Evolutionary conservation across 2,113 vertebrate species (phyloP).

Genomic region (Phylloscopus trochilus): DNA sequence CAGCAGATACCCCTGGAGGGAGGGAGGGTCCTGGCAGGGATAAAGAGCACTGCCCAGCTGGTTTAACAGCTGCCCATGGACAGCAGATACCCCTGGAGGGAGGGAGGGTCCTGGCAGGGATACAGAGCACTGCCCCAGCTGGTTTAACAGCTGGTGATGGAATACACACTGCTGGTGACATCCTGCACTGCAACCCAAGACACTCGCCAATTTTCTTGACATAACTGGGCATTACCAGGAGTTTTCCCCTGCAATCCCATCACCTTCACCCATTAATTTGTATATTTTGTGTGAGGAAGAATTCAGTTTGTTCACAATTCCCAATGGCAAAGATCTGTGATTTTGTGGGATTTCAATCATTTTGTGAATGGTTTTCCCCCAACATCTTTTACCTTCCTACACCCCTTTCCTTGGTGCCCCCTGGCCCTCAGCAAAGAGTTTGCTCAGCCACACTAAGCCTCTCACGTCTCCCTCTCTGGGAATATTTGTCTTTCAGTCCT

Average conservation of each 20-base stretch:
- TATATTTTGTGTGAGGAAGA: background rate
- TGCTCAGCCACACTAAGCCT: background rate
- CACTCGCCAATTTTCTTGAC: background rate
- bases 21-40: no score
- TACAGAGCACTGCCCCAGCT: no score
- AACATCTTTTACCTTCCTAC: rapidly evolving
- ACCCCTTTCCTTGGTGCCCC: background rate
- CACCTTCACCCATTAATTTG: background rate
- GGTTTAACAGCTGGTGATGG: background rate
- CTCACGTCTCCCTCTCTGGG: conserved; percentile 66
- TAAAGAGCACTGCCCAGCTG: no score
- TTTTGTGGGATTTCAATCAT: background rate
- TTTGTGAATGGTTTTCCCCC: background rate
- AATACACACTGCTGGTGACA: background rate
- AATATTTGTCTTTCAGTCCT: conserved; percentile 78
- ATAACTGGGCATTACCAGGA: background rate
- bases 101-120: no score
- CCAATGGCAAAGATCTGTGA: rapidly evolving
- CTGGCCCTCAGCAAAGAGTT: background rate
- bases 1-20: no score
- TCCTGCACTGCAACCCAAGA: background rate
- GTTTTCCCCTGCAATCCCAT: background rate
- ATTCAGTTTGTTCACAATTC: background rate
- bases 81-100: no score
- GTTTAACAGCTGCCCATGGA: no score